Conservation (phyloP, 2,888 invertebrate genomes). For the Augochlorella aurata region DNA sequence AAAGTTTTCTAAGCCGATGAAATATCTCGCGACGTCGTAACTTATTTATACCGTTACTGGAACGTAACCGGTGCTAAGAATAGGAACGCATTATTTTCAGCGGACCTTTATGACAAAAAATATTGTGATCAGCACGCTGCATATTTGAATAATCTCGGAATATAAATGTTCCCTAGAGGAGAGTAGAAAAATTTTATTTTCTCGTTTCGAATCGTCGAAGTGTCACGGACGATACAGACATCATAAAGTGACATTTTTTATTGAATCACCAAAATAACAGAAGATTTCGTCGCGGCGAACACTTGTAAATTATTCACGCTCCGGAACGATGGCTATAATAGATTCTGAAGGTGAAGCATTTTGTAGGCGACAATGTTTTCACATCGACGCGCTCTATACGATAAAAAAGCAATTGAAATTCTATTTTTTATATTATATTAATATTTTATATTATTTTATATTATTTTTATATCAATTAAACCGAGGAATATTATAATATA, state of each 20-base stretch:
- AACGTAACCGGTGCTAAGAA: not conserved
- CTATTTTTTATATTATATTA: not conserved
- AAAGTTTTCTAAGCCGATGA: no score
- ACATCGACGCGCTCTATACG: not conserved
- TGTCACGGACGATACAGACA: not conserved
- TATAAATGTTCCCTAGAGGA: not conserved
- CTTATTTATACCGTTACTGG: no score
- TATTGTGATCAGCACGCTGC: not conserved
- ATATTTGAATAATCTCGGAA: not conserved
- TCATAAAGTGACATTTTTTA: slow-evolving; percentile 22
- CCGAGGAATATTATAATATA: no score
- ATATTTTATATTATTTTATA: no score
- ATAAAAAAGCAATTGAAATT: not conserved
- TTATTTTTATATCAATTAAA: no score
- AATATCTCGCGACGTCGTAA: no score
- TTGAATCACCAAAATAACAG: slow-evolving; percentile 15
- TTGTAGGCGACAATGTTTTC: not conserved
- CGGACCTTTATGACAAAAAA: not conserved
- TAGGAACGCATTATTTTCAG: not conserved
- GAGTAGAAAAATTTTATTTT: not conserved
- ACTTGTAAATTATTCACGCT: not conserved
- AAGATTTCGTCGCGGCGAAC: not conserved
- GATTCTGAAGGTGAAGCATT: not conserved
- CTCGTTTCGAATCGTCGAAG: not conserved
- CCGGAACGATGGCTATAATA: not conserved